These are phyloP conservation scores for Brachyopa scutellaris DNA, from an alignment of 2,888 invertebrate species.

Conservation along the genomic window DNA sequence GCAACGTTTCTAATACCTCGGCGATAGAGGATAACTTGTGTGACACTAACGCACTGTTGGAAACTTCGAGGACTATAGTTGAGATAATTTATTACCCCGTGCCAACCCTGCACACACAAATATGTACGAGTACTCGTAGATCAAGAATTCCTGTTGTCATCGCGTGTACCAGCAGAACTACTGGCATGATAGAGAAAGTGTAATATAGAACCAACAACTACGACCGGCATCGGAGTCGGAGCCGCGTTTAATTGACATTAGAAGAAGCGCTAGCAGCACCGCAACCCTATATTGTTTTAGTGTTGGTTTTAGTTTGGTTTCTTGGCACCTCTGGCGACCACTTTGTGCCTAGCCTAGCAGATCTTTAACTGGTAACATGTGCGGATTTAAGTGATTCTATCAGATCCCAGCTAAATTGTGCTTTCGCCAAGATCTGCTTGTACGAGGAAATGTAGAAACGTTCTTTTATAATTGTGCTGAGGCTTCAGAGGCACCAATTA, in stretches of 20 bases:
- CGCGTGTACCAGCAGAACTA: slow-evolving; percentile 16
- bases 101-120: slow-evolving; percentile 25
- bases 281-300: neutral
- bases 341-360: neutral
- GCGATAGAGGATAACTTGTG: slow-evolving; percentile 34
- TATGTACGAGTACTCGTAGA: neutral
- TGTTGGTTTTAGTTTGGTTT: neutral
- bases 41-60: slow-evolving; percentile 62
- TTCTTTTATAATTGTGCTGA: slow-evolving; percentile 55
- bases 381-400: neutral
- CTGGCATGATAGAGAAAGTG: slow-evolving; percentile 48
- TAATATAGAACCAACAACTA: neutral
- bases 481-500: slow-evolving; percentile 61
- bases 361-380: neutral
- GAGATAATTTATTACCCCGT: slow-evolving; percentile 65
- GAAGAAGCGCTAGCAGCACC: slow-evolving; percentile 6
- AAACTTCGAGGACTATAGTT: slow-evolving; percentile 49
- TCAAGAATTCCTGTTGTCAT: slow-evolving; percentile 19
- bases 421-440: neutral
- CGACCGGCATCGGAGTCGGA: neutral
- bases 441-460: slow-evolving; percentile 62
- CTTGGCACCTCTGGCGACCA: neutral
- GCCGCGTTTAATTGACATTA: slow-evolving; percentile 52
- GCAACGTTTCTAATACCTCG: slow-evolving; percentile 15
- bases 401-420: neutral